Base-by-base conservation (phyloP, 2,888 invertebrate species). In the Amphipoea lucens region DNA sequence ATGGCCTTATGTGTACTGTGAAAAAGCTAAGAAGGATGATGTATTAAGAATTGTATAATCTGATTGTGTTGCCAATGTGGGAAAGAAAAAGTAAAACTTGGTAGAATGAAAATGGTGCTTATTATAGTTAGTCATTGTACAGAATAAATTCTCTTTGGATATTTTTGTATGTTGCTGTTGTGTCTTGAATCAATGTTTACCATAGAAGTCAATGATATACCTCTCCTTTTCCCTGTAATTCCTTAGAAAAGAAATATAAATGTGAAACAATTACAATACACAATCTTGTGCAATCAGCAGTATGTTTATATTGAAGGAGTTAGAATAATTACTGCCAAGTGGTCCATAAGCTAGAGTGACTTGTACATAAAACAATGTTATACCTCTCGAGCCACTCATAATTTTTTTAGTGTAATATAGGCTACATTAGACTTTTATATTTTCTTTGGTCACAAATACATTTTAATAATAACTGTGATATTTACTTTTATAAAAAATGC, bases 401-500 rank as follows among this genome's bases (percentile, higher is more conserved):
- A 84, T 87, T 86, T 29, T 29, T 29, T 83, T 91, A 92, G 85
- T 89, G 74, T 91, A 91, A 91, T 90, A 88, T 92, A 92, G 81
- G 85, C 83, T 90, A 90, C 87, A 88, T 86, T 89, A 87, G 85
- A 75, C 83, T 90, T 93, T 93, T 93, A 93, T 92, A 93, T 93
- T 93, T 92, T 92, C 91, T 94, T 96, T 94, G 94, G 94, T 96
- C 96, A 96, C 95, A 96, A 95, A 94, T 95, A 86, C 83, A 85
- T 85, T 96, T 95, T 96, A 95, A 95, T 95, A 93, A 95, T 94
- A 96, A 96, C 96, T 97, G 96, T 97, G 96, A 97, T 97, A 97
- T 96, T 97, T 96, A 96, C 96, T 96, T 96, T 96, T 96, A 96
- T 93, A 94, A 92, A 94, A 94, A 94, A 94, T 94, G 96, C 96